Conservation (phyloP, 2,888 invertebrate species). For the Meliscaeva auricollis region DNA sequence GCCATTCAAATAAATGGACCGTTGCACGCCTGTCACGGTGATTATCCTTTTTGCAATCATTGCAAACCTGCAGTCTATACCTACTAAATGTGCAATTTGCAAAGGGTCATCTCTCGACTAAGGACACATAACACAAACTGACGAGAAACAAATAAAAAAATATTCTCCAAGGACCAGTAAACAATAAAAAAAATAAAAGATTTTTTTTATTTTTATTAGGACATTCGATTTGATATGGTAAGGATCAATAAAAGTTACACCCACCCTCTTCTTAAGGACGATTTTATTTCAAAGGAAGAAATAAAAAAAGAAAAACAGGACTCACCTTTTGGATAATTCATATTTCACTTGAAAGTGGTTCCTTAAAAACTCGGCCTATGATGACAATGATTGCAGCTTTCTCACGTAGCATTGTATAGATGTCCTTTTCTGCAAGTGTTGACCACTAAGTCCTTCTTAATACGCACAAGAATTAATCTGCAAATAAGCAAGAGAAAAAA, state of each 20-base stretch:
- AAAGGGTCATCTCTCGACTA: constrained; percentile 50
- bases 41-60: constrained; percentile 76
- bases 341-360: constrained; percentile 78
- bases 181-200: constrained; percentile 32
- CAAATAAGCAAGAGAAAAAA: constrained; percentile 44
- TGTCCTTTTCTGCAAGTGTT: constrained; percentile 36
- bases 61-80: constrained; percentile 59
- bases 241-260: constrained; percentile 59
- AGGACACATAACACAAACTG: neutral
- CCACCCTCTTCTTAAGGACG: constrained; percentile 29
- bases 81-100: constrained; percentile 54
- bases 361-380: constrained; percentile 57
- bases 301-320: constrained; percentile 37
- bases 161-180: constrained; percentile 67
- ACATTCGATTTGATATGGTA: constrained; percentile 62
- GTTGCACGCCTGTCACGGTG: constrained; percentile 73
- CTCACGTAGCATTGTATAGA: constrained; percentile 67
- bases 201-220: constrained; percentile 55
- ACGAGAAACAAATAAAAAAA: constrained; percentile 19
- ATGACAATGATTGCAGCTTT: constrained; percentile 49
- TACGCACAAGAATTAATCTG: constrained; percentile 59
- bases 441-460: constrained; percentile 51
- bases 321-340: constrained; percentile 84
- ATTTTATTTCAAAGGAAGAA: neutral
- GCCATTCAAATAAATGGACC: constrained; percentile 72